phyloP scores from a whole-genome alignment of 2,113 vertebrate genomes.

The Carollia perspicillata region DNA sequence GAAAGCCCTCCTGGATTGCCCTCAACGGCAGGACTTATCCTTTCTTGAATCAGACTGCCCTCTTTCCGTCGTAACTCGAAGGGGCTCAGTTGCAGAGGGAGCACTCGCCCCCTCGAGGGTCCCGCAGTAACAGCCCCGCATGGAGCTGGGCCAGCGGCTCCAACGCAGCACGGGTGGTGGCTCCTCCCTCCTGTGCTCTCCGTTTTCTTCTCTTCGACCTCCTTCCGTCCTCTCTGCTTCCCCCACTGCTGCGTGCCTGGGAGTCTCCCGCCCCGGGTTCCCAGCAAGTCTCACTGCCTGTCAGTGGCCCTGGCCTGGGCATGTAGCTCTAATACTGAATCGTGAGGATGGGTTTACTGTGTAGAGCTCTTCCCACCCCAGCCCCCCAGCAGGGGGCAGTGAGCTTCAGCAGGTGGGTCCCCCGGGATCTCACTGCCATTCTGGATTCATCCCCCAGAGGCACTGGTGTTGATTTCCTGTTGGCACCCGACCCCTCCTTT shows the following conservation, averaged over 20 bases:
- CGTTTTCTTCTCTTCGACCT: background rate
- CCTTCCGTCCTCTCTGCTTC: background rate
- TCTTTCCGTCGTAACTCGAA: background rate
- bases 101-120: background rate
- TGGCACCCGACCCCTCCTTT: background rate
- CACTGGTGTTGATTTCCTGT: background rate
- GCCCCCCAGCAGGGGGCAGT: accelerated
- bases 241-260: background rate
- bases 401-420: background rate
- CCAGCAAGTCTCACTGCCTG: background rate
- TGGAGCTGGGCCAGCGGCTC: background rate
- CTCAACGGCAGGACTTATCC: background rate
- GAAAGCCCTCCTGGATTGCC: background rate
- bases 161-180: too few species aligned
- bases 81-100: background rate
- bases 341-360: too few species aligned
- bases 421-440: accelerated
- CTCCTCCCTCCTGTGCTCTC: background rate
- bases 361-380: too few species aligned
- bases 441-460: background rate
- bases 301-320: background rate
- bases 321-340: background rate
- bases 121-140: background rate
- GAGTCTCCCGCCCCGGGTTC: background rate
- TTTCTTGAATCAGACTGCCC: background rate